Evolutionary conservation across 2,113 vertebrate species (phyloP).

Genomic region (Chaetodon auriga): DNA sequence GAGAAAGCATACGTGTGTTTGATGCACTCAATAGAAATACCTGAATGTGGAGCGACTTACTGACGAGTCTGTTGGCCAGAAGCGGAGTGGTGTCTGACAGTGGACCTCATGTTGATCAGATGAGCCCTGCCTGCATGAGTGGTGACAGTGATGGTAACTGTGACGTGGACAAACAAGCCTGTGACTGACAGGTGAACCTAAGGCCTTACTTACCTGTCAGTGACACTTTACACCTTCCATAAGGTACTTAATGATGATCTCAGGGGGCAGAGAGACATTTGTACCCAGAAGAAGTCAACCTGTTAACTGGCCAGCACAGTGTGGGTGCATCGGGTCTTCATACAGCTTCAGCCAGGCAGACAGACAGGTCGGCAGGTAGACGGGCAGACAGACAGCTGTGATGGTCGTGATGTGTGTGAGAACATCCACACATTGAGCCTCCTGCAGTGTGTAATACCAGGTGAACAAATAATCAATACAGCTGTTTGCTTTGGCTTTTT

Average conservation of each 20-base stretch:
- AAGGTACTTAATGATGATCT: conserved; percentile 14
- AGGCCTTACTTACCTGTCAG: not conserved
- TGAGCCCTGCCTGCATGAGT: conserved; percentile 21
- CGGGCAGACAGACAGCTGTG: not conserved
- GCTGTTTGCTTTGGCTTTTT: not conserved
- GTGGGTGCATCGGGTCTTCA: not conserved
- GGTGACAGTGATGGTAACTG: not conserved
- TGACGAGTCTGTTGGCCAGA: not conserved
- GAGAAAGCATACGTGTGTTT: too few relatives aligned
- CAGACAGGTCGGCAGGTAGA: not conserved
- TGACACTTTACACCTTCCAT: not conserved
- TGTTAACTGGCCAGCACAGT: not conserved
- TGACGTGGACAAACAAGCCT: not conserved
- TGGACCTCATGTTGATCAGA: conserved; percentile 17
- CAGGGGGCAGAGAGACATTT: not conserved
- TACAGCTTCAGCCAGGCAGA: not conserved
- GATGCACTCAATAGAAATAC: not conserved
- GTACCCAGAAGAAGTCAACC: not conserved
- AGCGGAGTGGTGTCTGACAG: conserved; percentile 1
- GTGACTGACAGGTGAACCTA: not conserved
- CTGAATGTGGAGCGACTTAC: not conserved
- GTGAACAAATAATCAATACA: conserved; percentile 18
- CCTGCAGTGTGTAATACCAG: not conserved
- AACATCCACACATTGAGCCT: not conserved
- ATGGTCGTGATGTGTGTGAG: not conserved